Conservation (phyloP, 2,113 vertebrate genomes). For the Heptranchias perlo region DNA sequence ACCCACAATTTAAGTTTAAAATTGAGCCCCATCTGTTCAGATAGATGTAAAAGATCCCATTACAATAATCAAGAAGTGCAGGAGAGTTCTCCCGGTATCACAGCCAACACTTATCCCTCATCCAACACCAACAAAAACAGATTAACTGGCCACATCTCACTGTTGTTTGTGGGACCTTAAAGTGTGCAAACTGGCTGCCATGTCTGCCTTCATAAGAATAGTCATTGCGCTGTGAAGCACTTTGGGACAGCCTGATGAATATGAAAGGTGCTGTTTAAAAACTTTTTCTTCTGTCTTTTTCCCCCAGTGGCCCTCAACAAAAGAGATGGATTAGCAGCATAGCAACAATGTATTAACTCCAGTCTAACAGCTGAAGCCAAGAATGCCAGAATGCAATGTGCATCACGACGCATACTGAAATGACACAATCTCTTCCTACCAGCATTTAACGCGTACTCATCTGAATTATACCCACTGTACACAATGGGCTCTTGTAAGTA, state of each 20-base stretch:
- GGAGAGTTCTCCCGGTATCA: background rate
- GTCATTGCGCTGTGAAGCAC: conserved; percentile 53
- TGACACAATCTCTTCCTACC: background rate
- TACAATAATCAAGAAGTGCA: background rate
- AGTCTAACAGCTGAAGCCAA: background rate
- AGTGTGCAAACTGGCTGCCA: too few relatives aligned
- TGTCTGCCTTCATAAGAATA: background rate
- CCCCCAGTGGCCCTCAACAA: conserved; percentile 51
- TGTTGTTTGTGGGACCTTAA: too few relatives aligned
- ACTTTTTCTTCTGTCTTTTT: conserved; percentile 46
- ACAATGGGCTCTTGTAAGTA: background rate
- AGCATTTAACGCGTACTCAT: background rate
- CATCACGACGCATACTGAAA: background rate
- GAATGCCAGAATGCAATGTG: background rate
- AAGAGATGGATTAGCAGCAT: background rate
- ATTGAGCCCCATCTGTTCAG: too few relatives aligned
- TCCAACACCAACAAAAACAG: too few relatives aligned
- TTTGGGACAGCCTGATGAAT: conserved; percentile 54
- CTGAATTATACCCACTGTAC: background rate
- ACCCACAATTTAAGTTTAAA: too few relatives aligned
- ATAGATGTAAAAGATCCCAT: background rate
- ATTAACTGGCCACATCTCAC: too few relatives aligned
- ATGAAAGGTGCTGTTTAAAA: conserved; percentile 38
- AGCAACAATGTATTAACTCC: background rate
- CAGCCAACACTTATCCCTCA: background rate